Base-by-base conservation (phyloP, 2,888 invertebrate genomes). In the Drosophila stalkeri region DNA sequence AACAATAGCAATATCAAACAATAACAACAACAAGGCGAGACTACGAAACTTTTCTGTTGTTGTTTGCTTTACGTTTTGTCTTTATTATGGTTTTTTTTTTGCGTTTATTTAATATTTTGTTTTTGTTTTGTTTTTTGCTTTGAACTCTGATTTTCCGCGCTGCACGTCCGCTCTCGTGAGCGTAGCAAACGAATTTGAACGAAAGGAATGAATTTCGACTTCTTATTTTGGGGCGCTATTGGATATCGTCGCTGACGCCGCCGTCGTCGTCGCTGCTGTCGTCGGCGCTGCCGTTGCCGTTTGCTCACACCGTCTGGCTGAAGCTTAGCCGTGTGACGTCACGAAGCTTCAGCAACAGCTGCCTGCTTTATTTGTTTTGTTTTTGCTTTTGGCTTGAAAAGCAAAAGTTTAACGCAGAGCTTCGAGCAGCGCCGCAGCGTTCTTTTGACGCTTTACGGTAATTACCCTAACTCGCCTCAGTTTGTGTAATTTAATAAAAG, bases 151-250 rank as follows among this genome's bases (percentile, higher is more conserved):
- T 84, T 90, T 85, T 82, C 81, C 91, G 91, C 89, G 84, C 77
- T 82, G 78, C 88, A 92, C 92, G 91, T 92, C 92, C 90, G 92
- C 92, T 92, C 91, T 81, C 91, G 86, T 88, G 91, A 92, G 92
- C 91, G 82, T 78, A 91, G 81, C 81, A 85, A 91, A 92, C 91
- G 91, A 90, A 88, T 87, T 87, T 87, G 86, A 87, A 87, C 90
- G 84, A 80, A 90, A 88, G 86, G 82, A 89, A 89, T 83, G 87
- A 90, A 86, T 76, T 81, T 79, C 89, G 90, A 91, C 90, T 90
- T 88, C 91, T 88, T 90, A 91, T 88, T 88, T 88, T 81, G 89
- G 90, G 90, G 86, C 91, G 89, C 90, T 88, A 86, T 90, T 90
- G 86, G 90, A 76, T 86, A 76, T 65, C 59, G 81, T 68, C 27